Conservation (phyloP, 2,797 vertebrate species). For the Phataginus tetradactyla region DNA sequence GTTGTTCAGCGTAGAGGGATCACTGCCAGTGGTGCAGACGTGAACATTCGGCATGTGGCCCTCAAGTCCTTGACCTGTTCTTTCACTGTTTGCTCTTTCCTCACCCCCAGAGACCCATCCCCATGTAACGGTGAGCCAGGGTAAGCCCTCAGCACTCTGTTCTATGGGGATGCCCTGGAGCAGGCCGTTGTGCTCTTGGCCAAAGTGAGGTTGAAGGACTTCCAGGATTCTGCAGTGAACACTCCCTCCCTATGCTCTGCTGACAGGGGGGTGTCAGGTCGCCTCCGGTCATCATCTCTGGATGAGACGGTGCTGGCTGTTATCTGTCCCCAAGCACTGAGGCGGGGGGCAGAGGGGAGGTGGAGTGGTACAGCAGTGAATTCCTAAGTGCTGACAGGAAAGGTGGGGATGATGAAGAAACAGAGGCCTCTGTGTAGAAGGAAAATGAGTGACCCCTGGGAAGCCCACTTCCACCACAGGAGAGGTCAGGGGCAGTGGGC, state of each 20-base stretch:
- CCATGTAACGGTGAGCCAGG: background rate
- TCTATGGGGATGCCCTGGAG: background rate
- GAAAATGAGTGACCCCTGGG: background rate
- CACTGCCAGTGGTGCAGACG: background rate
- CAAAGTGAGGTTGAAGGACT: background rate
- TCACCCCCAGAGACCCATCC: rapidly evolving
- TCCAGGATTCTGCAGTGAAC: background rate
- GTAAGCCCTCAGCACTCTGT: background rate
- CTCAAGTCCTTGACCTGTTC: no score
- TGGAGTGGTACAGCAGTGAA: no score
- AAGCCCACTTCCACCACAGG: background rate
- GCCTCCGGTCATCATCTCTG: background rate
- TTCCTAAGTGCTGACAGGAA: background rate
- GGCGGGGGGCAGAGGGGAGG: background rate
- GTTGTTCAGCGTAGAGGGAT: background rate
- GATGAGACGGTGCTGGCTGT: background rate
- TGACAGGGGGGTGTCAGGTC: background rate
- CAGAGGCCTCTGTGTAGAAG: background rate
- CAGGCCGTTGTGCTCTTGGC: background rate
- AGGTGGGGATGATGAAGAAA: background rate
- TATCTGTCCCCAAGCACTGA: background rate
- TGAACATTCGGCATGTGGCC: background rate
- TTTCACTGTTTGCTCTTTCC: background rate
- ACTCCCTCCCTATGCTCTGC: background rate
- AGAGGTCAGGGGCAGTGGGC: background rate